Evolutionary conservation across 2,888 invertebrate species (phyloP).

Genomic region (Macaria liturata): DNA sequence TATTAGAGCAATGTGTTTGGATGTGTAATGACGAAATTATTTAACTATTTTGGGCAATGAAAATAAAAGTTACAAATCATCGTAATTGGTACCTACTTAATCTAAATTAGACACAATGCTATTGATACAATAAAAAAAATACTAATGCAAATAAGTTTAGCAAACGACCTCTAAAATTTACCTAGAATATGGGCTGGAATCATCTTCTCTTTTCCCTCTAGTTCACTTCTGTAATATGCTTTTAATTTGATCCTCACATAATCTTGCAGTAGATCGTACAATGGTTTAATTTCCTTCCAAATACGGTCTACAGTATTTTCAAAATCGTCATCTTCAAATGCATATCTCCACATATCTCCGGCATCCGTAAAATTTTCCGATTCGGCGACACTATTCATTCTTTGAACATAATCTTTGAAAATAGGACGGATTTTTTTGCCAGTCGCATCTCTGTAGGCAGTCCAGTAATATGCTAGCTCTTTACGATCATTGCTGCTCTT

Average conservation of each 20-base stretch:
- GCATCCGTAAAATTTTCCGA: constrained; percentile 78
- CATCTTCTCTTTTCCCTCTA: constrained; percentile 68
- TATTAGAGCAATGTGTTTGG: constrained; percentile 7
- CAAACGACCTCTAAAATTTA: constrained; percentile 37
- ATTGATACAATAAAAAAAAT: too few relatives aligned
- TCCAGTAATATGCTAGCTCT: constrained; percentile 86
- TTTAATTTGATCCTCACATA: constrained; percentile 84
- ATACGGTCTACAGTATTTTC: constrained; percentile 68
- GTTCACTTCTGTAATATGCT: constrained; percentile 70
- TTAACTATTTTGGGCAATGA: neutral
- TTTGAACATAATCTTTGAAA: constrained; percentile 84
- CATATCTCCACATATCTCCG: constrained; percentile 74
- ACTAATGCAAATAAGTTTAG: too few relatives aligned
- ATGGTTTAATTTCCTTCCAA: constrained; percentile 84
- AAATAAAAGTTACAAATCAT: too few relatives aligned
- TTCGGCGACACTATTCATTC: constrained; percentile 85
- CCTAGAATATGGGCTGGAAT: constrained; percentile 89
- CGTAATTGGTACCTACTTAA: too few relatives aligned
- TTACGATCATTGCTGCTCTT: constrained; percentile 82
- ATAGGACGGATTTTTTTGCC: constrained; percentile 84
- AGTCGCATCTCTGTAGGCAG: constrained; percentile 85
- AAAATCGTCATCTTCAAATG: constrained; percentile 71
- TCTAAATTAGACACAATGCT: too few relatives aligned
- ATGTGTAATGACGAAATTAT: too few relatives aligned
- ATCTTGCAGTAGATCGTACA: constrained; percentile 85